Evolutionary conservation across 2,888 invertebrate genomes (phyloP).

Genomic region (Pyrgus malvae): DNA sequence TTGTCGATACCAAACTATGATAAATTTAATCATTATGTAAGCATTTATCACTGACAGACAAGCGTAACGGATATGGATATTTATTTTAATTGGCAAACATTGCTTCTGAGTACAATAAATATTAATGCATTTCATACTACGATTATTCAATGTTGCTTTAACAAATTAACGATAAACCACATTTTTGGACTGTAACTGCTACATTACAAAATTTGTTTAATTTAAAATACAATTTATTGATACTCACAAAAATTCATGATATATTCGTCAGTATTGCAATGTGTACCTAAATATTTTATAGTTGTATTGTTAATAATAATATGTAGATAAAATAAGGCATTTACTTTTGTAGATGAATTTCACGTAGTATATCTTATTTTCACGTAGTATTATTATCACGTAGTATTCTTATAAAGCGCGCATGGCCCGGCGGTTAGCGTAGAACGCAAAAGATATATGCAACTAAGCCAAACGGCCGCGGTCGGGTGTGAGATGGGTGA

Average conservation of each 20-base stretch:
- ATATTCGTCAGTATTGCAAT: too few relatives aligned
- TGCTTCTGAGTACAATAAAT: neutral
- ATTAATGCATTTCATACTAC: conserved; percentile 1
- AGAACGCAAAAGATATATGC: too few relatives aligned
- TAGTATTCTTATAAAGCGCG: too few relatives aligned
- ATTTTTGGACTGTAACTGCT: neutral
- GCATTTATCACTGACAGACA: neutral
- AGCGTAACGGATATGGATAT: neutral
- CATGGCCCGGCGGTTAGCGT: too few relatives aligned
- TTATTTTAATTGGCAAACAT: conserved; percentile 1
- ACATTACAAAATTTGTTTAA: neutral
- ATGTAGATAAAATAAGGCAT: neutral
- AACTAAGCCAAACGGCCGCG: too few relatives aligned
- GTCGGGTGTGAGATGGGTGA: too few relatives aligned
- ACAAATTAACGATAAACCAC: conserved; percentile 4
- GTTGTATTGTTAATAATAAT: neutral
- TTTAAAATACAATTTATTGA: neutral
- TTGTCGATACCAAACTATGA: too few relatives aligned
- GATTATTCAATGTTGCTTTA: conserved; percentile 6
- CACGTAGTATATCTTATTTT: too few relatives aligned
- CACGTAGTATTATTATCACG: too few relatives aligned
- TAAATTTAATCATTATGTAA: too few relatives aligned
- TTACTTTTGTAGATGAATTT: neutral
- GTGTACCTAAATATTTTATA: neutral
- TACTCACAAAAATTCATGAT: neutral